A percentile compares a stretch with the other conserved stretches of the same genome.
Conservation (phyloP, 2,797 vertebrate species). For the Squalus acanthias region DNA sequence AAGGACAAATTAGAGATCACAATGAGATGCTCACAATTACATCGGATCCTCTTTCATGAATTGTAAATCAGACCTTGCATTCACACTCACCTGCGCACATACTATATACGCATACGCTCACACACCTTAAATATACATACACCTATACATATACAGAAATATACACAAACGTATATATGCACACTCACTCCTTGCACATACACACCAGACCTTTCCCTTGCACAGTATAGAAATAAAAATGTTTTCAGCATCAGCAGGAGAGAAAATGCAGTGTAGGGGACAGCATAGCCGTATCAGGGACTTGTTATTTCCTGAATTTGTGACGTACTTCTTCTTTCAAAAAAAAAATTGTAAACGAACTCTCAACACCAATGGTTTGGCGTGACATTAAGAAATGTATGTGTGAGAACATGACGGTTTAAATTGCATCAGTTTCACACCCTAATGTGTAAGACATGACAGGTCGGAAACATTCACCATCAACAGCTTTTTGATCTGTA, state of each 20-base stretch:
- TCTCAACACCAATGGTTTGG: constrained; percentile 8
- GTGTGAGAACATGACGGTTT: constrained; percentile 21
- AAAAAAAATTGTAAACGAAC: neutral
- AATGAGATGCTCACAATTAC: neutral
- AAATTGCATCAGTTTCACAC: constrained; percentile 29
- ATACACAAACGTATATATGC: neutral
- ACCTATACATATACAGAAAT: neutral
- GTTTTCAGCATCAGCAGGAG: neutral
- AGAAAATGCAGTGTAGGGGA: neutral
- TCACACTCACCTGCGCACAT: neutral
- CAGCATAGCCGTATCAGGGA: neutral
- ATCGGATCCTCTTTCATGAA: neutral
- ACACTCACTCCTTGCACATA: neutral
- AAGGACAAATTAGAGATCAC: neutral
- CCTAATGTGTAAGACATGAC: constrained; percentile 15
- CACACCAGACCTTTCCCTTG: neutral
- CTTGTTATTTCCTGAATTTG: neutral
- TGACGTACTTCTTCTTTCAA: neutral
- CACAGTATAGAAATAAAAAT: neutral
- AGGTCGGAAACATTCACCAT: constrained; percentile 22
- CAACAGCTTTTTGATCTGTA: neutral
- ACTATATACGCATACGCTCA: neutral
- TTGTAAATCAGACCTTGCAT: neutral
- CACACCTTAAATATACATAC: neutral
- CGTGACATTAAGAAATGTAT: constrained; percentile 18